Evolutionary conservation across 2,888 invertebrate species (phyloP).

Genomic region (Villa cingulata): DNA sequence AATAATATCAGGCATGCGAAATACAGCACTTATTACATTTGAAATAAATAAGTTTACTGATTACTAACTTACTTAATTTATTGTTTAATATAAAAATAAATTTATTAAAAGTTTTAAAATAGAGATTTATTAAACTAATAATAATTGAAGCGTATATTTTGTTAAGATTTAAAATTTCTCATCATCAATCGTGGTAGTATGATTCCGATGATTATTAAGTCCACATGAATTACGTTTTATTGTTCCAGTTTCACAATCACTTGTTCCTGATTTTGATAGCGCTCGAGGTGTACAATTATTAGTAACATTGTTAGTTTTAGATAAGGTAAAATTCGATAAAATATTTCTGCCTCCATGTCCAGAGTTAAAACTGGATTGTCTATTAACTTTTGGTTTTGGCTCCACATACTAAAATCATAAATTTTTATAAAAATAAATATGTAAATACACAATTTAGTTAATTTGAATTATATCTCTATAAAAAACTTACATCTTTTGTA

Average conservation of each 20-base stretch:
- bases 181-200: conserved; percentile 27
- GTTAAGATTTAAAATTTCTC: conserved; percentile 27
- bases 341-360: conserved; percentile 30
- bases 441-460: no score
- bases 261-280: conserved; percentile 54
- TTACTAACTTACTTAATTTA: no score
- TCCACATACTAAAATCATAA: conserved; percentile 26
- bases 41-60: no score
- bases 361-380: conserved; percentile 56
- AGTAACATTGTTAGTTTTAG: conserved; percentile 42
- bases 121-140: no score
- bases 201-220: conserved; percentile 43
- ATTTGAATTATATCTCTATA: not conserved
- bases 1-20: no score
- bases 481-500: conserved; percentile 52
- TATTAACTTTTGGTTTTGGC: conserved; percentile 39
- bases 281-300: conserved; percentile 49
- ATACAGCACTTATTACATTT: no score
- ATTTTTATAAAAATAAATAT: not conserved
- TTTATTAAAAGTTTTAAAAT: no score
- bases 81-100: no score
- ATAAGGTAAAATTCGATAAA: conserved; percentile 33
- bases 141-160: no score
- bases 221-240: conserved; percentile 60
- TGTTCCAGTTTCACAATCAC: conserved; percentile 68